These are phyloP conservation scores for Myioborus miniatus DNA, from an alignment of 2,797 vertebrate species.

Conservation along the genomic window DNA sequence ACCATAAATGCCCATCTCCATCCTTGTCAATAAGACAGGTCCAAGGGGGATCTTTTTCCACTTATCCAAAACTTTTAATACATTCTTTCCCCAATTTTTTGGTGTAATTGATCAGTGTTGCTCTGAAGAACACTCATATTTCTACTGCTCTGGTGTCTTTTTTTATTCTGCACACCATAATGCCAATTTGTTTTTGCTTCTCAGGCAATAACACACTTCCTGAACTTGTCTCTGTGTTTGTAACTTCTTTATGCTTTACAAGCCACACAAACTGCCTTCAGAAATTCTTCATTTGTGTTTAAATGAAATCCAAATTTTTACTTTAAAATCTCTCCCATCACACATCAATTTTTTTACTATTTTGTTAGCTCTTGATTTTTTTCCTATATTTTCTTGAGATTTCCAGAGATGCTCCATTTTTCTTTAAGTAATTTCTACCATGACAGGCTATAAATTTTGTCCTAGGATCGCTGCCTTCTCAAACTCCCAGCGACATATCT, in stretches of 20 bases:
- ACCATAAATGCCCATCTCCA: neutral
- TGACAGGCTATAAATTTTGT: slow-evolving; percentile 18
- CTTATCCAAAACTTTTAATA: neutral
- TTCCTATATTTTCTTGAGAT: neutral
- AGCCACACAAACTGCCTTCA: neutral
- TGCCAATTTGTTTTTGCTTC: neutral
- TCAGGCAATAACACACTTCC: neutral
- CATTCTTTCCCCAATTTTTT: accelerated
- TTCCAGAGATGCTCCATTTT: neutral
- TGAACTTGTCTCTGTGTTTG: neutral
- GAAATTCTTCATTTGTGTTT: neutral
- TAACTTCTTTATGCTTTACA: neutral
- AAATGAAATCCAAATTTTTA: neutral
- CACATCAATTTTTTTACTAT: neutral
- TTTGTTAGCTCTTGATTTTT: neutral
- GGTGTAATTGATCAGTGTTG: neutral
- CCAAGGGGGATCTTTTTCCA: accelerated
- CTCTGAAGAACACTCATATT: neutral
- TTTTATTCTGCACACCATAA: neutral
- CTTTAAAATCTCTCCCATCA: neutral
- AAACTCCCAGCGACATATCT: neutral
- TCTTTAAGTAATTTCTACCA: neutral
- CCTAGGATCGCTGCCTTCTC: neutral
- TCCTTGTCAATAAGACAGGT: neutral
- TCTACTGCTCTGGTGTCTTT: neutral